Evolutionary conservation across 2,888 invertebrate genomes (phyloP), one percentile per base, ranked within the genome.

Genomic region (Stenoptilia bipunctidactyla): DNA sequence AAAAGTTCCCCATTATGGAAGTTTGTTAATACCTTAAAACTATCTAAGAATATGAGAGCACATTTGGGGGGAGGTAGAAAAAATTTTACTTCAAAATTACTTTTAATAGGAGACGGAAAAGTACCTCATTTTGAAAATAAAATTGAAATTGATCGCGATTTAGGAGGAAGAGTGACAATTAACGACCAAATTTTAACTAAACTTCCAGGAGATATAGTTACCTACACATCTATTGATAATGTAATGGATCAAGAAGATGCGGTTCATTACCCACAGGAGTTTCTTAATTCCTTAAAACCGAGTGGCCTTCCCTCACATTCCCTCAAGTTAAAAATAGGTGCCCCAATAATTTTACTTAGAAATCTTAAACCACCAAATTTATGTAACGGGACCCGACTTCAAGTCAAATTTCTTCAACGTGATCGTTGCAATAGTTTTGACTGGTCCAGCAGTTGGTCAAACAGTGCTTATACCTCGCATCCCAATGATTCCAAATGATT

Each of bases 1-100:
- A 50, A 52, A 49, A 42, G 35, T 39, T 53, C 51, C 9, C 43
- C 45, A 27, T 47, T 53, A 40, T 51, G 52, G 51, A 43, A 41
- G 12, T 45, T 40, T 39, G 44, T 51, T n/a, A 14, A 49, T 33
- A 47, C 12, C 13, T 41, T 51, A 45, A 47, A 49, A 45, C 34
- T 53, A n/a, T n/a, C n/a, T n/a, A n/a, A n/a, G n/a, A n/a, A n/a
- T n/a, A n/a, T n/a, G n/a, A n/a, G n/a, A n/a, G 51, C 45, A 40
- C 46, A 48, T 47, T 47, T 51, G 33, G 40, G 41, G 15, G 47
- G 48, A 46, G 48, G 44, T 44, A 49, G 44, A 44, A 43, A 20
- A 45, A 45, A 13, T 45, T 46, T 50, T 44, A 42, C 46, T 41
- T 45, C 45, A 48, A 50, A 49, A 37, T 46, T 48, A 49, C 46